These are phyloP conservation scores for Stenurella melanura DNA, from an alignment of 2,888 invertebrate species.

Conservation along the genomic window DNA sequence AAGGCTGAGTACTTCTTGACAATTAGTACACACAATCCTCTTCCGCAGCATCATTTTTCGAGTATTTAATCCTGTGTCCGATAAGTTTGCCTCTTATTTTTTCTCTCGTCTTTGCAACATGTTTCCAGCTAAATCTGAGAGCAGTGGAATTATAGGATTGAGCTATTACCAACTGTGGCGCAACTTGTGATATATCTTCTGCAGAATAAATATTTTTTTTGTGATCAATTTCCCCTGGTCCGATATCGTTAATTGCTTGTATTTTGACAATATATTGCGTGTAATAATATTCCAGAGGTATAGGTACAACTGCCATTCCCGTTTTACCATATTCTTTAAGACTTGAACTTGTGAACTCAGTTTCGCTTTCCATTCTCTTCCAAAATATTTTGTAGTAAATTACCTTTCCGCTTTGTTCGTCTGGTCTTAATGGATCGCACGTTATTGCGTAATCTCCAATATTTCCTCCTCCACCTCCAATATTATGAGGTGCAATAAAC, in stretches of 20 bases:
- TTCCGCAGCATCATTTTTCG: constrained; percentile 85
- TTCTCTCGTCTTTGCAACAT: constrained; percentile 89
- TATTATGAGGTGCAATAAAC: constrained; percentile 83
- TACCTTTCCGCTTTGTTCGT: constrained; percentile 91
- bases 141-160: constrained; percentile 93
- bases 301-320: constrained; percentile 86
- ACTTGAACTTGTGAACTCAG: constrained; percentile 84
- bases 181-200: constrained; percentile 93
- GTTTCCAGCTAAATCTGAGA: constrained; percentile 92
- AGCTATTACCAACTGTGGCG: constrained; percentile 88
- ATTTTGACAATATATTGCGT: constrained; percentile 91
- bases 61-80: constrained; percentile 95
- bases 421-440: constrained; percentile 86
- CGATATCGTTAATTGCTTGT: constrained; percentile 85
- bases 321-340: constrained; percentile 85
- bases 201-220: constrained; percentile 87
- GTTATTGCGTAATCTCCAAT: constrained; percentile 94
- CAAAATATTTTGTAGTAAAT: constrained; percentile 94
- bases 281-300: constrained; percentile 84
- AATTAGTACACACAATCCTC: constrained; percentile 89
- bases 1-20: constrained; percentile 87
- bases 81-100: constrained; percentile 91
- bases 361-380: constrained; percentile 83
- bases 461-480: constrained; percentile 95
- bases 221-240: constrained; percentile 88